A percentile compares a stretch with the other conserved stretches of the same genome.
These are phyloP conservation scores for Astreopora myriophthalma DNA, from an alignment of 64 coral and sea anemone species.

Conservation along the genomic window DNA sequence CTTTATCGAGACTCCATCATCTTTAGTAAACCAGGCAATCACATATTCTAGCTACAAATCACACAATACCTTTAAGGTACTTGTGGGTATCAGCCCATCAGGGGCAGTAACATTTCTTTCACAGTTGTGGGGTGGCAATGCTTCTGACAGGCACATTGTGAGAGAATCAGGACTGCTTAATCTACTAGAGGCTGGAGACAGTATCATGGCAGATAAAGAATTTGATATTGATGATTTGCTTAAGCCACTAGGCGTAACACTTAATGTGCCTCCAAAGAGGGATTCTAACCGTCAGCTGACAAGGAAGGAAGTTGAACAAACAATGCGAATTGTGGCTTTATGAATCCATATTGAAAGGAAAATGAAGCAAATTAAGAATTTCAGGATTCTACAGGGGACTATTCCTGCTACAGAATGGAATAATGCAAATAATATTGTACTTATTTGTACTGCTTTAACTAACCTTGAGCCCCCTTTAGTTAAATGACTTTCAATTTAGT, in stretches of 20 bases:
- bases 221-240: slow-evolving; percentile 45
- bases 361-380: slow-evolving; percentile 61
- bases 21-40: slow-evolving; percentile 40
- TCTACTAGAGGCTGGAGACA: slow-evolving; percentile 30
- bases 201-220: slow-evolving; percentile 31
- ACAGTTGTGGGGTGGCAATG: slow-evolving; percentile 38
- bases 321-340: background rate
- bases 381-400: slow-evolving; percentile 37
- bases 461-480: slow-evolving; percentile 2
- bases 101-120: slow-evolving; percentile 52
- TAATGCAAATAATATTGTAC: slow-evolving; percentile 58
- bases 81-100: slow-evolving; percentile 46
- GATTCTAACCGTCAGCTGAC: slow-evolving; percentile 30
- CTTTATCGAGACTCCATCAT: slow-evolving; percentile 33
- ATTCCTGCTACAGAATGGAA: slow-evolving; percentile 61
- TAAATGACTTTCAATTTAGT: background rate
- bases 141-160: slow-evolving; percentile 44
- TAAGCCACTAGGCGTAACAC: slow-evolving; percentile 5
- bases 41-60: slow-evolving; percentile 49
- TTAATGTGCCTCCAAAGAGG: slow-evolving; percentile 37
- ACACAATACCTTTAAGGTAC: slow-evolving; percentile 39
- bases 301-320: slow-evolving; percentile 12
- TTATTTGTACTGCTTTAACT: slow-evolving; percentile 47
- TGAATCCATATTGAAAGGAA: background rate
- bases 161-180: slow-evolving; percentile 23